Evolutionary conservation across 2,113 vertebrate species (phyloP).

Genomic region (Benitochromis conjunctus): DNA sequence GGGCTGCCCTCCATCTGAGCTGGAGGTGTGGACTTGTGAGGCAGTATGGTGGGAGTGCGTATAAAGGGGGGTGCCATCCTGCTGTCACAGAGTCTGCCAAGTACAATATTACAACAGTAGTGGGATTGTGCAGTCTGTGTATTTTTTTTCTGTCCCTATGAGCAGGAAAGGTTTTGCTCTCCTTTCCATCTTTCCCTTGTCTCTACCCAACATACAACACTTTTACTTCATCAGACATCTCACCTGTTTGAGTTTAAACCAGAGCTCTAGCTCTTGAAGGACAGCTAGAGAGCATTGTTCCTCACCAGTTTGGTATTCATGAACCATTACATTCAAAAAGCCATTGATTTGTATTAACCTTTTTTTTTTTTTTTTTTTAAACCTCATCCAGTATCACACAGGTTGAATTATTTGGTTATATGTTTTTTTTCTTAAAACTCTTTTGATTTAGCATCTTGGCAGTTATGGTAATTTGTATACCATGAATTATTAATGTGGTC

Average conservation of each 20-base stretch:
- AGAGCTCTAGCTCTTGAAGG: background rate
- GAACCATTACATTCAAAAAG: slow-evolving; percentile 10
- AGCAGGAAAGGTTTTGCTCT: slow-evolving; percentile 39
- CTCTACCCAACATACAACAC: background rate
- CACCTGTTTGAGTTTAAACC: slow-evolving; percentile 35
- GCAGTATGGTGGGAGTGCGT: slow-evolving; percentile 14
- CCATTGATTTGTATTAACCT: slow-evolving; percentile 22
- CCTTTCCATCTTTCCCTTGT: slow-evolving; percentile 41
- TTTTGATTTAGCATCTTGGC: background rate
- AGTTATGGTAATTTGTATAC: background rate
- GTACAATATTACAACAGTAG: slow-evolving; percentile 66
- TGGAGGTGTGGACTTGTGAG: slow-evolving; percentile 32
- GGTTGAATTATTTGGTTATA: background rate
- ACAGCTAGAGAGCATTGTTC: background rate
- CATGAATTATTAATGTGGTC: background rate
- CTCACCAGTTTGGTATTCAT: background rate
- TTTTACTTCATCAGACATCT: slow-evolving; percentile 23
- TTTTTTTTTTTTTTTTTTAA: background rate
- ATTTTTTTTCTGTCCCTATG: slow-evolving; percentile 51
- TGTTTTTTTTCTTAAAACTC: background rate
- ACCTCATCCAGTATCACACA: background rate
- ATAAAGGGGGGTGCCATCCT: slow-evolving; percentile 34
- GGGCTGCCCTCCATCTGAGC: slow-evolving; percentile 32
- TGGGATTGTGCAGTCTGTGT: slow-evolving; percentile 52
- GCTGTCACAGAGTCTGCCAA: slow-evolving; percentile 55